Conservation (phyloP, 2,797 vertebrate genomes). For the Phrynocephalus forsythii region DNA sequence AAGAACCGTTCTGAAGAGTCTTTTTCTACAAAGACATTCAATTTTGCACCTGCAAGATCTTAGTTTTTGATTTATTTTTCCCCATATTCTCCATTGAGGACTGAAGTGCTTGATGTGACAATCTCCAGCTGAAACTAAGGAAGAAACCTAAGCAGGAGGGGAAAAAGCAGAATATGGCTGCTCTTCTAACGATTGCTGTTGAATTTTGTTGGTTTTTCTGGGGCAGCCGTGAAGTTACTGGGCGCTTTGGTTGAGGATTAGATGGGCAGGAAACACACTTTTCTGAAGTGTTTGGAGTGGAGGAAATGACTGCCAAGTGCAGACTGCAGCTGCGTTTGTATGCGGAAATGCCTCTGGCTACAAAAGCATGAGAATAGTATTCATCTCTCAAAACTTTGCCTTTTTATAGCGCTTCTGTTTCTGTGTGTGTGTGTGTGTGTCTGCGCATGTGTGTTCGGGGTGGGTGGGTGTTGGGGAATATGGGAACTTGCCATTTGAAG, state of each 20-base stretch:
- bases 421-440: constrained; percentile 30
- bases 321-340: constrained; percentile 37
- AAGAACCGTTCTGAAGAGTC: constrained; percentile 73
- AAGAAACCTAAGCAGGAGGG: constrained; percentile 73
- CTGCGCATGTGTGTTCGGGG: background rate
- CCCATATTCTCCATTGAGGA: constrained; percentile 75
- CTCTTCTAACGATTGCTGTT: constrained; percentile 76
- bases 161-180: constrained; percentile 60
- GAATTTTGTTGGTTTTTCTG: constrained; percentile 61
- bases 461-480: constrained; percentile 33
- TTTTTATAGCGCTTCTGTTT: constrained; percentile 66
- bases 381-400: constrained; percentile 69
- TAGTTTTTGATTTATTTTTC: constrained; percentile 75
- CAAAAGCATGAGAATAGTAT: constrained; percentile 51
- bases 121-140: constrained; percentile 75
- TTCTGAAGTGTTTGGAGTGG: constrained; percentile 53
- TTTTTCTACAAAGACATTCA: constrained; percentile 78
- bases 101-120: constrained; percentile 75
- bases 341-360: constrained; percentile 42
- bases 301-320: constrained; percentile 42
- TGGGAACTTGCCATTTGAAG: constrained; percentile 42
- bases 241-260: constrained; percentile 62
- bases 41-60: constrained; percentile 82
- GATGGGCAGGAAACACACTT: constrained; percentile 51
- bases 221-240: constrained; percentile 71